phyloP scores from a whole-genome alignment of 2,797 vertebrate genomes.

The Danio tinwini region DNA sequence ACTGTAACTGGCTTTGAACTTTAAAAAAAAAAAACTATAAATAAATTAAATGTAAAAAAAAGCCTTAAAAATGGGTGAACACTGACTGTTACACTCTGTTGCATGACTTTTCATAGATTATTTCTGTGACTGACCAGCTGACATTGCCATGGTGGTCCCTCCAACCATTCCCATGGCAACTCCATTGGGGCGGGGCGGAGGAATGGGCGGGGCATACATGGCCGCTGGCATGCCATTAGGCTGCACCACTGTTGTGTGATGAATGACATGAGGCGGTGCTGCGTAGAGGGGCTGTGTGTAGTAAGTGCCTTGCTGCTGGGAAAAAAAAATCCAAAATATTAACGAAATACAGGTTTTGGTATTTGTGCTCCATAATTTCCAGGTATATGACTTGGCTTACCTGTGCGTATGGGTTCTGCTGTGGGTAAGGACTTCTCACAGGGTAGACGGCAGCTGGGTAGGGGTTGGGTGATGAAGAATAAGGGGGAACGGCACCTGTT shows the following conservation, averaged over 20 bases:
- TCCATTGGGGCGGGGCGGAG: constrained; percentile 83
- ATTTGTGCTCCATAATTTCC: neutral
- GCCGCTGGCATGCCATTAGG: constrained; percentile 97
- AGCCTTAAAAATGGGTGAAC: no score
- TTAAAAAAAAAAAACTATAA: no score
- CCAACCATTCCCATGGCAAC: constrained; percentile 98
- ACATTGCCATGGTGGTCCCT: constrained; percentile 99
- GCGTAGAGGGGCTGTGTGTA: constrained; percentile 98
- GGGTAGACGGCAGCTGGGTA: constrained; percentile 93
- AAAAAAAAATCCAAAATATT: constrained; percentile 66
- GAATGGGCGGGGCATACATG: constrained; percentile 90
- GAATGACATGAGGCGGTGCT: constrained; percentile 96
- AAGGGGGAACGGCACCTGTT: constrained; percentile 90
- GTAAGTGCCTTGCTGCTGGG: constrained; percentile 91
- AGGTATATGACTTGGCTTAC: constrained; percentile 66
- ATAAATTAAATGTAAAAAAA: no score
- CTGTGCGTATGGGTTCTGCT: constrained; percentile 97
- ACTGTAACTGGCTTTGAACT: no score
- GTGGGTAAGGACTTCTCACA: constrained; percentile 94
- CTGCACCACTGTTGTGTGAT: constrained; percentile 99
- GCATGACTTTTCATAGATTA: neutral
- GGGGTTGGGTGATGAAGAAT: constrained; percentile 92
- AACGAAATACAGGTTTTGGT: neutral
- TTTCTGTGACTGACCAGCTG: constrained; percentile 85
- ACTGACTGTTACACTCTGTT: no score